Percentiles rank a stretch among this genome's conserved stretches.
phyloP scores from a whole-genome alignment of 2,797 vertebrate genomes.

The Anguilla marmorata region DNA sequence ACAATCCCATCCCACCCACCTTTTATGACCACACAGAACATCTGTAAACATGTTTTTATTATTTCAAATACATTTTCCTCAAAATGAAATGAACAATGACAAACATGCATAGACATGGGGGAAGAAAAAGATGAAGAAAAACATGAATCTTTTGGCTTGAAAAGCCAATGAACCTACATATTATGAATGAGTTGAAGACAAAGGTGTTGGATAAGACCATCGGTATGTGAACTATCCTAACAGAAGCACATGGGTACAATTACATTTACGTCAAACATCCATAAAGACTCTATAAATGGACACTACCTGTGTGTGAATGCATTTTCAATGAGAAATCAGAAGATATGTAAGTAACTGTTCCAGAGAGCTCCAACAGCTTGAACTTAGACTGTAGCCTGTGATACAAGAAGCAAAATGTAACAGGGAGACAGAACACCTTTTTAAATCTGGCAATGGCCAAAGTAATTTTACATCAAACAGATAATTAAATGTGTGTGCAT shows the following conservation, averaged over 20 bases:
- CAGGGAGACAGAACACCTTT: too few relatives aligned
- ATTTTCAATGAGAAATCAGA: too few relatives aligned
- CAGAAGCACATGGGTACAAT: not conserved
- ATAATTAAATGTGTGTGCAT: not conserved
- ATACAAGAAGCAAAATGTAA: too few relatives aligned
- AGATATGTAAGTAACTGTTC: too few relatives aligned
- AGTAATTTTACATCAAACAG: not conserved
- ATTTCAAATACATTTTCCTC: not conserved
- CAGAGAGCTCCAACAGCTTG: too few relatives aligned
- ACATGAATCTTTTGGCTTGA: not conserved
- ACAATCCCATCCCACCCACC: slow-evolving; percentile 46
- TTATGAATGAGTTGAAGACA: not conserved
- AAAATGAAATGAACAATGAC: not conserved
- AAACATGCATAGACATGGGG: not conserved
- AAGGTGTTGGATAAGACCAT: not conserved
- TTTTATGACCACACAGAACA: not conserved
- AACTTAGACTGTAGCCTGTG: too few relatives aligned
- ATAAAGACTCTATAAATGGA: too few relatives aligned
- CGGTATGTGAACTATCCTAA: not conserved
- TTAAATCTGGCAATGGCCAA: too few relatives aligned
- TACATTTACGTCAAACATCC: too few relatives aligned
- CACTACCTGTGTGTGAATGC: too few relatives aligned
- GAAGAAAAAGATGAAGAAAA: not conserved
- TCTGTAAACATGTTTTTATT: not conserved
- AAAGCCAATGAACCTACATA: not conserved